Evolutionary conservation across 92 coral and sea anemone genomes (phyloP).

Genomic region (Palythoa grandiflora): DNA sequence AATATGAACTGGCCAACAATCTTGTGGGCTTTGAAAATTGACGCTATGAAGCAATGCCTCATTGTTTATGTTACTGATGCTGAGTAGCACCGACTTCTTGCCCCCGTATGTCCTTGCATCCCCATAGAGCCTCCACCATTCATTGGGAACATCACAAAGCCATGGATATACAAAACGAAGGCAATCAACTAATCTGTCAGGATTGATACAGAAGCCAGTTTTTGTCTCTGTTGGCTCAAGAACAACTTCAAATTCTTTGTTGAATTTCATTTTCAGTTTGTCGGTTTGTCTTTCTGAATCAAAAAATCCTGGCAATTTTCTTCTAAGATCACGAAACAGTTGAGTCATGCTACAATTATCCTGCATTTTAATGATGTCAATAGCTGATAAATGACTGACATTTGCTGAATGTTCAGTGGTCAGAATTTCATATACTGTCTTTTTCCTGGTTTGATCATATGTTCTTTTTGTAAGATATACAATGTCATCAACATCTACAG

Average conservation of each 20-base stretch:
- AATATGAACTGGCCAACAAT: too few relatives aligned
- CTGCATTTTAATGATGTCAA: constrained; percentile 25
- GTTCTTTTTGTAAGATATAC: constrained; percentile 35
- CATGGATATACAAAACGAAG: neutral
- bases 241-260: neutral
- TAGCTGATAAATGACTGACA: constrained; percentile 31
- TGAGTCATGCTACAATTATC: constrained; percentile 35
- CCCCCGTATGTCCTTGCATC: too few relatives aligned
- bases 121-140: too few relatives aligned
- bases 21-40: too few relatives aligned
- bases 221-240: constrained; percentile 2
- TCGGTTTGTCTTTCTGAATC: constrained; percentile 18
- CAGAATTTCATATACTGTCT: constrained; percentile 34
- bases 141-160: too few relatives aligned
- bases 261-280: neutral
- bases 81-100: too few relatives aligned
- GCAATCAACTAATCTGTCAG: neutral
- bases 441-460: constrained; percentile 26
- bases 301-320: constrained; percentile 30
- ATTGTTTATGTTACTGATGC: too few relatives aligned
- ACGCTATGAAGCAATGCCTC: too few relatives aligned
- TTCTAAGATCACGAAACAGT: constrained; percentile 25
- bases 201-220: neutral
- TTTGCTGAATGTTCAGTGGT: constrained; percentile 20
- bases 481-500: constrained; percentile 39